phyloP scores from a whole-genome alignment of 1,140 invertebrate genomes.

The Bathynomus jamesi region DNA sequence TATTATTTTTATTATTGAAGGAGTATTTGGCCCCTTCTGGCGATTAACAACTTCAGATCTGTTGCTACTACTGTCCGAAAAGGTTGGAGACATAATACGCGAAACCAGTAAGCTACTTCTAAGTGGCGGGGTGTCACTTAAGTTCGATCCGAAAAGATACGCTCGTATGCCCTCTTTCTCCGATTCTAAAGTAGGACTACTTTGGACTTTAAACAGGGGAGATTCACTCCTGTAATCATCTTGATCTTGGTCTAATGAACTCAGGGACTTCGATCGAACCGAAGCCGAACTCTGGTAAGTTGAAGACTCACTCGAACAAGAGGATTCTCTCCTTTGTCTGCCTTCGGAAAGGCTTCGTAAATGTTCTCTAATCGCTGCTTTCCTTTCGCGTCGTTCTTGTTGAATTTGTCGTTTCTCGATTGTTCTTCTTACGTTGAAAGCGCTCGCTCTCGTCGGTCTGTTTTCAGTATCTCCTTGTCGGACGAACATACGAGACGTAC shows the following conservation, averaged over 20 bases:
- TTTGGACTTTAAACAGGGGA: conserved; percentile 33
- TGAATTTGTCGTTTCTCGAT: conserved; percentile 35
- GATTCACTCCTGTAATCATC: conserved; percentile 29
- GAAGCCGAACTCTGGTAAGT: conserved; percentile 24
- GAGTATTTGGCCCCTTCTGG: too few species aligned
- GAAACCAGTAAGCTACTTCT: conserved; percentile 2
- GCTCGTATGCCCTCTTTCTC: conserved; percentile 30
- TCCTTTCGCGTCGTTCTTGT: conserved; percentile 30
- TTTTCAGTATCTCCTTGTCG: conserved; percentile 32
- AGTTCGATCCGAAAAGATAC: conserved; percentile 31
- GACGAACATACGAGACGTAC: conserved; percentile 34
- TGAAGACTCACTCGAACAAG: conserved; percentile 23
- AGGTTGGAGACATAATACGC: conserved; percentile 13
- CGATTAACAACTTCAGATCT: too few species aligned
- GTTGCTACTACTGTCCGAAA: not conserved
- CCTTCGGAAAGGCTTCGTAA: conserved; percentile 26
- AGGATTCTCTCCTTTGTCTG: conserved; percentile 24
- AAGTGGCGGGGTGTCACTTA: conserved; percentile 19
- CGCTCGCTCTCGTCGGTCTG: conserved; percentile 30
- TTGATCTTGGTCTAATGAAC: conserved; percentile 31
- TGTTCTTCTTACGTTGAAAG: conserved; percentile 32
- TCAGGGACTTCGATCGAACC: conserved; percentile 33
- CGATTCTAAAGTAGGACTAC: conserved; percentile 30
- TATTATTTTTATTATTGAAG: too few species aligned
- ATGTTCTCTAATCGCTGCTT: conserved; percentile 25